Base-by-base conservation (phyloP, 2,113 vertebrate genomes). In the Regulus satrapa region DNA sequence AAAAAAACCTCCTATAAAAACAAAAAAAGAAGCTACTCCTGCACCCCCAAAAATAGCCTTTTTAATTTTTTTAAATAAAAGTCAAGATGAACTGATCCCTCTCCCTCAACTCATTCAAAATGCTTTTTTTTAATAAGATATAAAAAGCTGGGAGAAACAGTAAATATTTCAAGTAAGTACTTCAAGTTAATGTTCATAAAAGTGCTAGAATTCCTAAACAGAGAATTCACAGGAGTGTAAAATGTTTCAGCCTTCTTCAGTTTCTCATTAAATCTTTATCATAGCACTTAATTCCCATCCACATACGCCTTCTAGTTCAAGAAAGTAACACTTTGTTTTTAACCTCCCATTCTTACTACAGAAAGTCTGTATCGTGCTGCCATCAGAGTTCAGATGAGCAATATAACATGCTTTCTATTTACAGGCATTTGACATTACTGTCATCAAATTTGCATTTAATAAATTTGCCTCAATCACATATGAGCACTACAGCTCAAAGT, bases 231-330 rank as follows among this genome's bases (percentile, higher is more conserved):
- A 88, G 13, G 46, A 76, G 12, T 6, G 28, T 88, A 58, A 84
- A 88, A 66, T 51, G 41, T 62, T 93, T 90, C 71, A 69, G 25
- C 31, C 38, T 80, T 83, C 48, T 91, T 91, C 7, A 2, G 26
- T 55, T 89, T 86, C 91, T 86, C 72, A 71, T 91, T 94, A 86
- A 91, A 74, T 77, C 76, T 91, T 94, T 97, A 92, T 19, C 63
- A 55, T 40, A 89, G 68, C 64, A 74, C 34, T 84, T 87, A 80
- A 84, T 81, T 95, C 46, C 52, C 68, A 54, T 71, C 59, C 89
- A 92, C 32, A 46, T 21, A 52, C 29, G 34, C 75, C 48, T 68
- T 45, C 52, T 69, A 86, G 59, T 49, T 84, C 59, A 86, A 73
- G 59, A 88, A 90, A 88, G 51, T 12, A 79, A 76, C 38, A 41